phyloP scores from a whole-genome alignment of 2,113 vertebrate species.

The Addax nasomaculatus region DNA sequence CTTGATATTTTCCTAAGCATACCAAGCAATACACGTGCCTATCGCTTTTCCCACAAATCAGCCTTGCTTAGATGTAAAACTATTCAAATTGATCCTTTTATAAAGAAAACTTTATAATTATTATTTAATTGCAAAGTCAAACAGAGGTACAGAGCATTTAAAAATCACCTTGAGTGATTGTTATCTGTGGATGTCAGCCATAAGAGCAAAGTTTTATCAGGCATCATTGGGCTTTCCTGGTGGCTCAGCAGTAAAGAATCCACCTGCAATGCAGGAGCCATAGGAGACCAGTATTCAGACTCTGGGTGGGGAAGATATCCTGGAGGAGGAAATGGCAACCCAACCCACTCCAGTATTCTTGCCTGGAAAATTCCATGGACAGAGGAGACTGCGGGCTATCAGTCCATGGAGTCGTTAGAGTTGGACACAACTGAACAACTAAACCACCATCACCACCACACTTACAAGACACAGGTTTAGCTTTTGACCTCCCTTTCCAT shows the following conservation, averaged over 20 bases:
- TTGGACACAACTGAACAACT: not conserved
- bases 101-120: constrained; percentile 29
- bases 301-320: not conserved
- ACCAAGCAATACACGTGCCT: not conserved
- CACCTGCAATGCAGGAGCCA: not conserved
- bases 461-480: not conserved
- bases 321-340: not conserved
- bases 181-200: not conserved
- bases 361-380: not conserved
- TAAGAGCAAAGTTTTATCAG: not conserved
- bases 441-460: not conserved
- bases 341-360: not conserved
- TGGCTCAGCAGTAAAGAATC: not conserved
- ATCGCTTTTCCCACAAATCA: not conserved
- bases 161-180: not conserved
- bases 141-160: not conserved
- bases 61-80: constrained; percentile 9
- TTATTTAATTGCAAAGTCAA: not conserved
- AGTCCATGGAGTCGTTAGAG: not conserved
- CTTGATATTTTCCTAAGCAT: constrained; percentile 16
- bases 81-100: not conserved
- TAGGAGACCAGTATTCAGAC: not conserved
- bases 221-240: not conserved
- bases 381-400: not conserved
- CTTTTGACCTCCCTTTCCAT: not conserved